Conservation (phyloP, 2,113 vertebrate species). For the Ivindomyrus marchei region DNA sequence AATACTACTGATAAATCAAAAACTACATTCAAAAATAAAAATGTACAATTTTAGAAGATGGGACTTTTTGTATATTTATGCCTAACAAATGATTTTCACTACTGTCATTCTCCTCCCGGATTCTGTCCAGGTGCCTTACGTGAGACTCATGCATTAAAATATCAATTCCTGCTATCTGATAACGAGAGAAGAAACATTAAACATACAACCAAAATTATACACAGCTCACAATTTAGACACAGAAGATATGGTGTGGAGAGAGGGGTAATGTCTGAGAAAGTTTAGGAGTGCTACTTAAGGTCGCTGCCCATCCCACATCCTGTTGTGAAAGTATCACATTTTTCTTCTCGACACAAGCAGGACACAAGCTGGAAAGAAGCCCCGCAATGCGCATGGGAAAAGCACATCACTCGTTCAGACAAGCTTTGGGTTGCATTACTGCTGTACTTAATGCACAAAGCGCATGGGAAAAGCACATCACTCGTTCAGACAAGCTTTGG, state of each 20-base stretch:
- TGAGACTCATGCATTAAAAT: not conserved
- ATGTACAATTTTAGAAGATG: not conserved
- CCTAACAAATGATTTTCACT: not conserved
- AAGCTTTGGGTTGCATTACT: not conserved
- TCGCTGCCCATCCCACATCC: not conserved
- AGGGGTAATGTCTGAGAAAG: not conserved
- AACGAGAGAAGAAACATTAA: not conserved
- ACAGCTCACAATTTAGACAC: not conserved
- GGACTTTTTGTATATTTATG: not conserved
- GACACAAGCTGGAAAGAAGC: not conserved
- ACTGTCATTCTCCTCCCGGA: not conserved
- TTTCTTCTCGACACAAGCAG: not conserved
- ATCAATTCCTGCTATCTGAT: not conserved
- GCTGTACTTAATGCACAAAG: not conserved
- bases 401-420: not conserved
- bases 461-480: not conserved
- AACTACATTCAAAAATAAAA: not conserved
- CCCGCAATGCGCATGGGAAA: not conserved
- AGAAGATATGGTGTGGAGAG: not conserved
- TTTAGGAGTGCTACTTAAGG: not conserved
- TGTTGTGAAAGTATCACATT: not conserved
- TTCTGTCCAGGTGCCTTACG: not conserved
- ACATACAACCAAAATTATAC: not conserved
- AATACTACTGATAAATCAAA: not conserved
- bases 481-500: not conserved